Percentiles rank a stretch among this genome's conserved stretches.
phyloP scores from a whole-genome alignment of 2,113 vertebrate species.

The Tautogolabrus adspersus region DNA sequence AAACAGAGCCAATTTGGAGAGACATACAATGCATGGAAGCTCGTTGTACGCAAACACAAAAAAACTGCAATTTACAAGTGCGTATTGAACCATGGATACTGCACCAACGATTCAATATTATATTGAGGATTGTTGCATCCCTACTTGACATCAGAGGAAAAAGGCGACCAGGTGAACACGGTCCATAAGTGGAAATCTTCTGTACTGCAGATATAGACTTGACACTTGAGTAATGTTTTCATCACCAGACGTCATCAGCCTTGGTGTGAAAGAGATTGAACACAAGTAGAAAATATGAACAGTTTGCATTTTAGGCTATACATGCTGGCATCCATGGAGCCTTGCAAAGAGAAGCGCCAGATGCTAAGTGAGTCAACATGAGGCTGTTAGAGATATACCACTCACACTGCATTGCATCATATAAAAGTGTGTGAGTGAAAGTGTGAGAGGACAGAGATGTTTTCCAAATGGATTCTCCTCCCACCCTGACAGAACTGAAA shows the following conservation, averaged over 20 bases:
- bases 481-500: constrained; percentile 22
- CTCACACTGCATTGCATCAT: constrained; percentile 51
- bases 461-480: constrained; percentile 41
- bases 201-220: constrained; percentile 11
- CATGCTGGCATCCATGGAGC: constrained; percentile 24
- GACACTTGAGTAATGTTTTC: constrained; percentile 45
- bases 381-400: constrained; percentile 69
- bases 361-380: constrained; percentile 79
- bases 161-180: background rate
- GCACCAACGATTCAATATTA: background rate
- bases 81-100: no score
- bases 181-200: constrained; percentile 35
- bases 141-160: background rate
- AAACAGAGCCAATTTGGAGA: no score
- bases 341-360: constrained; percentile 62
- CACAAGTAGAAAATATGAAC: constrained; percentile 59
- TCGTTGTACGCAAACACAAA: no score
- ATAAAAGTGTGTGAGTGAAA: constrained; percentile 16
- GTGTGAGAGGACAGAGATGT: constrained; percentile 7
- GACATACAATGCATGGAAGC: no score
- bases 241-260: constrained; percentile 38
- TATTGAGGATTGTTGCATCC: background rate
- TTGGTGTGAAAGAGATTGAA: constrained; percentile 61
- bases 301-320: constrained; percentile 20
- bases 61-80: no score